Percentiles rank a stretch among this genome's conserved stretches.
phyloP scores from a whole-genome alignment of 2,113 vertebrate species.

The Polypterus senegalus region DNA sequence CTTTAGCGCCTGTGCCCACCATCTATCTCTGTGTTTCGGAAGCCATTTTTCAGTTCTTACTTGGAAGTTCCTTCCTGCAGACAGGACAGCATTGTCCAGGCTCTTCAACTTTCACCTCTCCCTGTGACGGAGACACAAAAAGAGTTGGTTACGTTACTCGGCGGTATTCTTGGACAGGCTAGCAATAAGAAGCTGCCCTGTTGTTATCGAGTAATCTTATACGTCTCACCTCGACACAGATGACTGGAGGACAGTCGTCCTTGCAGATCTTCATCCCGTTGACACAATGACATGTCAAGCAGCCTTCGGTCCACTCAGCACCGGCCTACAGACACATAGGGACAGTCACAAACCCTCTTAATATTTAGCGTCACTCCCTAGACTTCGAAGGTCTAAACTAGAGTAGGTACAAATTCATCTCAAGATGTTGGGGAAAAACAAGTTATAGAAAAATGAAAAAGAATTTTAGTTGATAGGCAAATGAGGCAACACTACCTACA shows the following conservation, averaged over 20 bases:
- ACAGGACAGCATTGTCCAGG: slow-evolving; percentile 64
- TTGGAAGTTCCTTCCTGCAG: slow-evolving; percentile 48
- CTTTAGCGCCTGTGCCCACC: too few relatives aligned
- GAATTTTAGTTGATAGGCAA: neutral
- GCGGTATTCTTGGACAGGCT: too few relatives aligned
- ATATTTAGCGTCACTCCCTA: too few relatives aligned
- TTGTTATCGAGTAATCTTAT: too few relatives aligned
- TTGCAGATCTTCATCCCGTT: slow-evolving; percentile 35
- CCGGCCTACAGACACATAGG: slow-evolving; percentile 33
- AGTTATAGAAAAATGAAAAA: slow-evolving; percentile 4
- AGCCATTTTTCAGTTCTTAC: slow-evolving; percentile 28
- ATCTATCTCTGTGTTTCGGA: too few relatives aligned
- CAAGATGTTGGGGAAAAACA: slow-evolving; percentile 25
- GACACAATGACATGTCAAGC: slow-evolving; percentile 42
- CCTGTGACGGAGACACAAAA: slow-evolving; percentile 35
- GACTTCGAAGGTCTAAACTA: too few relatives aligned
- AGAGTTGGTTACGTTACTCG: neutral
- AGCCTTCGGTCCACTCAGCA: slow-evolving; percentile 41
- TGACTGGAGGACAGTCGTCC: slow-evolving; percentile 28
- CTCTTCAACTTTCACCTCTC: slow-evolving; percentile 55
- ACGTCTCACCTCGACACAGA: slow-evolving; percentile 40
- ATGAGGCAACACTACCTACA: too few relatives aligned
- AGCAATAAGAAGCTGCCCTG: too few relatives aligned
- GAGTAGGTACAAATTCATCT: too few relatives aligned
- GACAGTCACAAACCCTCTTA: neutral